Evolutionary conservation across 2,888 invertebrate genomes (phyloP).

Genomic region (Hirudinaria manillensis): DNA sequence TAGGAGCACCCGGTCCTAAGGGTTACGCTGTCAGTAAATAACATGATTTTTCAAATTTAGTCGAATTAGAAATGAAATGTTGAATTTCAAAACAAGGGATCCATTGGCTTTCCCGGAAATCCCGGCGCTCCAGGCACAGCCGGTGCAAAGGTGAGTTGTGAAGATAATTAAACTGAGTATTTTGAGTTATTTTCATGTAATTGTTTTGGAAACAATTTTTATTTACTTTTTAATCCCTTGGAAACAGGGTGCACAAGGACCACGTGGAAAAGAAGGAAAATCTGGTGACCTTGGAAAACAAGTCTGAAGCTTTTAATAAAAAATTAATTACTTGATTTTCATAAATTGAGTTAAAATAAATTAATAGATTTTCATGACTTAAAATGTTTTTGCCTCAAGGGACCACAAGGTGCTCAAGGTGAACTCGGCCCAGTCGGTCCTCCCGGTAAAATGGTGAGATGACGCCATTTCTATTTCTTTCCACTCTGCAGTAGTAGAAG

Average conservation of each 20-base stretch:
- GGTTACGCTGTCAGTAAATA: conserved; percentile 29
- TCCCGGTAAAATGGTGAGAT: conserved; percentile 57
- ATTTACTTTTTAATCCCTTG: neutral
- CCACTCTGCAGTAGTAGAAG: no score
- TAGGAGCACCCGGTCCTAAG: conserved; percentile 34
- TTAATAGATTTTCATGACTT: neutral
- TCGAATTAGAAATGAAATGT: neutral
- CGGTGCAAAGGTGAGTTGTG: conserved; percentile 65
- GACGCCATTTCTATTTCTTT: neutral
- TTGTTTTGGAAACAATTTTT: conserved; percentile 1
- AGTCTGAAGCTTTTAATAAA: conserved; percentile 25
- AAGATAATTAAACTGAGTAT: neutral
- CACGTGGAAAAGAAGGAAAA: conserved; percentile 41
- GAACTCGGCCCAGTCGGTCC: conserved; percentile 67
- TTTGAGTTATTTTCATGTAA: no score
- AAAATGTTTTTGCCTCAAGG: conserved; percentile 42
- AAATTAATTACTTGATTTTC: neutral
- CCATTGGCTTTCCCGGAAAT: conserved; percentile 75
- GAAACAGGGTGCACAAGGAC: conserved; percentile 36
- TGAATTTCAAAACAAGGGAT: conserved; percentile 9
- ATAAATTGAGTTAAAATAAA: neutral
- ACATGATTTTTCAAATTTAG: neutral
- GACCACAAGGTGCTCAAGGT: conserved; percentile 63
- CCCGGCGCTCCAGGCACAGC: conserved; percentile 72
- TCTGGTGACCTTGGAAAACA: conserved; percentile 44